Evolutionary conservation across 2,797 vertebrate species (phyloP).

Genomic region (Limosa lapponica): DNA sequence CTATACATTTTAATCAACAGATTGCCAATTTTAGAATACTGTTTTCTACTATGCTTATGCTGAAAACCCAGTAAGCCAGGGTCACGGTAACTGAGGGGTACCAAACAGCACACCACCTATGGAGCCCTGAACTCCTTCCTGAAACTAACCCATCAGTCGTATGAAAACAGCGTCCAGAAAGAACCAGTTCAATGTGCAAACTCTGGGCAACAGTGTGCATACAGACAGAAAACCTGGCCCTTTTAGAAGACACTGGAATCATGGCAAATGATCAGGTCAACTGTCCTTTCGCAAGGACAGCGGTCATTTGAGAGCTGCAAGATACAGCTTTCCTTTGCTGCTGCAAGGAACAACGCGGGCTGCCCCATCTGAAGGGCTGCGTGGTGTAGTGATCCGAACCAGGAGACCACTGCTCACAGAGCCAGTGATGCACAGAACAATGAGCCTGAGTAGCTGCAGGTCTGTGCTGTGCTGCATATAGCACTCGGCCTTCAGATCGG

Average conservation of each 20-base stretch:
- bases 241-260: neutral
- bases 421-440: neutral
- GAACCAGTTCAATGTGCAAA: neutral
- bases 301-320: neutral
- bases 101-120: neutral
- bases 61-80: neutral
- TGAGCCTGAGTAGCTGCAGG: neutral
- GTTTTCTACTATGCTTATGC: neutral
- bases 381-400: accelerated
- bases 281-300: neutral
- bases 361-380: neutral
- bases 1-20: neutral
- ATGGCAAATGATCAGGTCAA: neutral
- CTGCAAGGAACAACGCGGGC: neutral
- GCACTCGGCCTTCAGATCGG: neutral
- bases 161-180: neutral
- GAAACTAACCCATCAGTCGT: neutral
- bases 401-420: neutral
- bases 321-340: neutral
- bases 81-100: neutral
- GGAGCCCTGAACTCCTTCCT: neutral
- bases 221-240: neutral
- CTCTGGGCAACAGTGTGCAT: neutral
- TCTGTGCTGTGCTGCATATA: neutral
- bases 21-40: neutral